Conservation (phyloP, 2,797 vertebrate genomes). For the Semaprochilodus insignis region DNA sequence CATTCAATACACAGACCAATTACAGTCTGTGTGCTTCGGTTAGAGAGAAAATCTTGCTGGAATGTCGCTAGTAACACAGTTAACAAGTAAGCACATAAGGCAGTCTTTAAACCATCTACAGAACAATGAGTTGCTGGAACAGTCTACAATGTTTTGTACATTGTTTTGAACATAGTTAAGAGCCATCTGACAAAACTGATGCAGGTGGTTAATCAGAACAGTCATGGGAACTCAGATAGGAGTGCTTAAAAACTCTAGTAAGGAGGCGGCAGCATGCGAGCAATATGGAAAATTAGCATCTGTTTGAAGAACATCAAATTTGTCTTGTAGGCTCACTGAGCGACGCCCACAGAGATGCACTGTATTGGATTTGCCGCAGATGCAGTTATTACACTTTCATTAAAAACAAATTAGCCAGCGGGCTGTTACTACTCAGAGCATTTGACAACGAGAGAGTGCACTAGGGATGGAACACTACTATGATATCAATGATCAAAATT, state of each 20-base stretch:
- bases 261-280: not conserved
- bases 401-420: constrained; percentile 31
- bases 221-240: not conserved
- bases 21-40: too few relatives aligned
- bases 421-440: not conserved
- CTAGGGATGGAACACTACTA: not conserved
- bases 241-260: not conserved
- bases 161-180: too few relatives aligned
- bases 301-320: not conserved
- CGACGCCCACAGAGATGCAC: not conserved
- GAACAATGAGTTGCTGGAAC: too few relatives aligned
- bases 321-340: not conserved
- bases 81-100: too few relatives aligned
- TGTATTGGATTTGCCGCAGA: constrained; percentile 23
- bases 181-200: too few relatives aligned
- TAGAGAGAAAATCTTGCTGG: too few relatives aligned
- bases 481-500: not conserved
- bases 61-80: too few relatives aligned
- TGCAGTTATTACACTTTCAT: constrained; percentile 39
- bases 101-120: too few relatives aligned
- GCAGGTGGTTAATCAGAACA: too few relatives aligned
- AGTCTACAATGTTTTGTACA: too few relatives aligned
- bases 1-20: too few relatives aligned
- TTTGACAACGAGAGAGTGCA: not conserved
- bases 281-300: constrained; percentile 16